phyloP scores from a whole-genome alignment of 2,888 invertebrate genomes.

The Nomada fabriciana region DNA sequence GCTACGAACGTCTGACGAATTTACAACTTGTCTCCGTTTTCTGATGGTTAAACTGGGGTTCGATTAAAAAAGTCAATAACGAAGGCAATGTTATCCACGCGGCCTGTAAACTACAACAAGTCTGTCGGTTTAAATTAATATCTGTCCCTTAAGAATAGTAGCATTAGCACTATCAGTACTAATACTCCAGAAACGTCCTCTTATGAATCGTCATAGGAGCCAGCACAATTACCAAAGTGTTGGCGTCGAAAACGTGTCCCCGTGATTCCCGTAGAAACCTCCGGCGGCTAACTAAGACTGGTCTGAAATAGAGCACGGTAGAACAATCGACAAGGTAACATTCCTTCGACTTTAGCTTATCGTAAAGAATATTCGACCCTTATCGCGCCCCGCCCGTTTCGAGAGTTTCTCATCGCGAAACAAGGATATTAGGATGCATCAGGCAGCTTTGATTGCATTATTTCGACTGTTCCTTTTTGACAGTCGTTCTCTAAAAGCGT shows the following conservation, averaged over 20 bases:
- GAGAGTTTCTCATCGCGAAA: conserved; percentile 11
- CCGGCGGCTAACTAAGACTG: conserved; percentile 41
- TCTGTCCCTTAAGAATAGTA: too few species aligned
- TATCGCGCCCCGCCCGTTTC: conserved; percentile 26
- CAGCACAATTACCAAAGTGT: not conserved
- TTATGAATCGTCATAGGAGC: not conserved
- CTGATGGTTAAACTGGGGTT: too few species aligned
- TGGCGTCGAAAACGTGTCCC: not conserved
- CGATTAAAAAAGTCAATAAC: too few species aligned
- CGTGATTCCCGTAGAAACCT: too few species aligned
- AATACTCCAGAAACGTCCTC: not conserved
- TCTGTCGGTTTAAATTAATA: not conserved
- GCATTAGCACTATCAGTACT: too few species aligned
- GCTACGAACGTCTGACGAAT: too few species aligned
- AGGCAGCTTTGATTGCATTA: not conserved
- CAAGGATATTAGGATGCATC: conserved; percentile 27
- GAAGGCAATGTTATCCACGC: too few species aligned
- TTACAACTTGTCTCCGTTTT: too few species aligned
- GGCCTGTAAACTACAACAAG: too few species aligned
- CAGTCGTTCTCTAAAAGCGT: not conserved
- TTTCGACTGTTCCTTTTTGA: conserved; percentile 16
- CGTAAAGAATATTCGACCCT: conserved; percentile 13
- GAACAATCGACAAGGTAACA: conserved; percentile 73
- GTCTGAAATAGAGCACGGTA: conserved; percentile 72
- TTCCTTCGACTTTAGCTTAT: conserved; percentile 41